Conservation (phyloP, 1,140 invertebrate genomes). For the Papilio dardanus region DNA sequence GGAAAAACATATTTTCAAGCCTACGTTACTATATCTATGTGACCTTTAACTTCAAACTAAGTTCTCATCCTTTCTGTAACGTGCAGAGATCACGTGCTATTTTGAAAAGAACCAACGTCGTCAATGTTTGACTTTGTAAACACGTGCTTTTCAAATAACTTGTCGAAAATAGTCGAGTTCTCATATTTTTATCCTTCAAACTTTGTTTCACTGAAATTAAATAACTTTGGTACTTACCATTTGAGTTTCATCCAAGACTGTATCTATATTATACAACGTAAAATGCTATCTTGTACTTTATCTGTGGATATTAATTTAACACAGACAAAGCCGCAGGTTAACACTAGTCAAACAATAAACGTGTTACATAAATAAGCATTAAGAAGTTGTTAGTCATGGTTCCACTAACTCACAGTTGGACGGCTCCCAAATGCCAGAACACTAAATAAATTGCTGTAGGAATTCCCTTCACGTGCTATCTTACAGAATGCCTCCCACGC, state of each 20-base stretch:
- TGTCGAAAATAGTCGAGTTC: not conserved
- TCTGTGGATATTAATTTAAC: not conserved
- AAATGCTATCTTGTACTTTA: not conserved
- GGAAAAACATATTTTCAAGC: too few relatives aligned
- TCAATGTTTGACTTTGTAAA: not conserved
- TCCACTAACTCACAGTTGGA: not conserved
- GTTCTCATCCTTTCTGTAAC: not conserved
- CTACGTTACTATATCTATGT: not conserved
- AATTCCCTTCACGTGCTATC: not conserved
- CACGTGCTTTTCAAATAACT: not conserved
- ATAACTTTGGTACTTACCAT: not conserved
- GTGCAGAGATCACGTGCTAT: not conserved
- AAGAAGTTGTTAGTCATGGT: not conserved
- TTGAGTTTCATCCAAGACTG: not conserved
- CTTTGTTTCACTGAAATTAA: not conserved
- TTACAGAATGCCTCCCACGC: conserved; percentile 3
- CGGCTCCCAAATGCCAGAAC: not conserved
- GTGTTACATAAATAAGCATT: conserved; percentile 7
- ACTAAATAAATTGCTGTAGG: conserved; percentile 9
- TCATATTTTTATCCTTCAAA: not conserved
- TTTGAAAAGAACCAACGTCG: not conserved
- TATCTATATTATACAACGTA: not conserved
- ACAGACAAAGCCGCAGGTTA: not conserved
- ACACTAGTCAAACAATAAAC: not conserved
- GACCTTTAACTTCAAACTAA: conserved; percentile 1